Percentiles rank a stretch among this genome's conserved stretches.
Evolutionary conservation across 2,888 invertebrate species (phyloP).

Genomic region (Dolichomitus sp.): DNA sequence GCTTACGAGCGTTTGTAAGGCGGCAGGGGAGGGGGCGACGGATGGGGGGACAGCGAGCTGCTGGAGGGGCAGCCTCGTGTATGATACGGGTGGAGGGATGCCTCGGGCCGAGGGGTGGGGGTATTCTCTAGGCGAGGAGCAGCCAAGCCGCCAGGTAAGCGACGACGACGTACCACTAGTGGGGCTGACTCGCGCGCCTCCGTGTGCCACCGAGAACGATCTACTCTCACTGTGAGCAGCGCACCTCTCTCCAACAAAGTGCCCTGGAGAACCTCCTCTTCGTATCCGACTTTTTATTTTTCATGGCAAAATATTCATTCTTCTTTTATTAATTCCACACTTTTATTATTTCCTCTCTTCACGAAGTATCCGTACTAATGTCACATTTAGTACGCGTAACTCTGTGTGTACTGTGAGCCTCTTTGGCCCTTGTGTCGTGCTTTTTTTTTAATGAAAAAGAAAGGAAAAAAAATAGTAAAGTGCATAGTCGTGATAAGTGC

Average conservation of each 20-base stretch:
- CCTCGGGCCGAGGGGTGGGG: conserved; percentile 77
- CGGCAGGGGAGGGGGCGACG: conserved; percentile 56
- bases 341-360: background rate
- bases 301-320: conserved; percentile 10
- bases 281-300: conserved; percentile 32
- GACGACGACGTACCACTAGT: conserved; percentile 81
- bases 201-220: conserved; percentile 68
- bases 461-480: conserved; percentile 30
- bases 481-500: conserved; percentile 38
- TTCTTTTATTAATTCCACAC: background rate
- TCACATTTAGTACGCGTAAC: background rate
- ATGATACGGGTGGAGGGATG: conserved; percentile 81
- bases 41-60: conserved; percentile 57
- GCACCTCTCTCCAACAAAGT: conserved; percentile 35
- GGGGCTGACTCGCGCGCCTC: conserved; percentile 84
- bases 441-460: conserved; percentile 12
- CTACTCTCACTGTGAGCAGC: conserved; percentile 67
- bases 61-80: conserved; percentile 81
- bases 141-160: conserved; percentile 82
- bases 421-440: conserved; percentile 24
- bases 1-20: conserved; percentile 43
- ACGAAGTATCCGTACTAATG: background rate
- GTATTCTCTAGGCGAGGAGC: conserved; percentile 80
- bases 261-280: conserved; percentile 19
- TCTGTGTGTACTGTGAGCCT: conserved; percentile 24